Base-by-base conservation (phyloP, 2,888 invertebrate genomes). In the Arge pagana region DNA sequence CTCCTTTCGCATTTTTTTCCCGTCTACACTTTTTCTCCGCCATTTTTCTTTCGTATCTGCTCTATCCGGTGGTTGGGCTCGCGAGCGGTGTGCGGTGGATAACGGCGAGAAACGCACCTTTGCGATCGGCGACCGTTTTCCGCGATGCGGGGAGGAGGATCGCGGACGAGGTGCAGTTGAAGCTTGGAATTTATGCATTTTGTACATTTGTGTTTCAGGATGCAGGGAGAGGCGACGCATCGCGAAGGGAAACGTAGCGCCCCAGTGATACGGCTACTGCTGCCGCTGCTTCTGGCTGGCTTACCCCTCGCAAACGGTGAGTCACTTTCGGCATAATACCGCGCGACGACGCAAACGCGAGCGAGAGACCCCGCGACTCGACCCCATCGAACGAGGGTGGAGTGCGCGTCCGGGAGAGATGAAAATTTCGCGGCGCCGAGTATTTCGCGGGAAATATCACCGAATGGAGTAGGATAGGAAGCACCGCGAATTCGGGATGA, bases 221-320 rank as follows among this genome's bases (percentile, higher is more conserved):
- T 74, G 74, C 69, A 66, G 73, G 67, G 64, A 61, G 60, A 57
- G 55, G 55, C 61, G n/a, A n/a, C n/a, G 62, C 62, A 66, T 56
- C 64, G 66, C 61, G 68, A 48, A 52, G 52, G 63, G 68, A 67
- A 68, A 69, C 67, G 67, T 61, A 56, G 64, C 60, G 62, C 59
- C 62, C 65, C 65, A 58, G 59, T 64, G 62, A 53, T 65, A 42
- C 55, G 65, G 59, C 61, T 67, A 54, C 54, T 70, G 49, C 58
- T 66, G 55, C 57, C 68, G 58, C 65, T 68, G 57, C 63, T 63
- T 52, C 55, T 65, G 54, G 60, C 56, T 35, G 59, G 64, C 43
- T 56, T 67, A 57, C 64, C 70, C 64, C 62, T 65, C 56, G 68
- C 67, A 58, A 68, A 72, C 64, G 75, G 76, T 75, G 67, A 76